Evolutionary conservation across 2,113 vertebrate species (phyloP).

Genomic region (Apteryx mantelli): DNA sequence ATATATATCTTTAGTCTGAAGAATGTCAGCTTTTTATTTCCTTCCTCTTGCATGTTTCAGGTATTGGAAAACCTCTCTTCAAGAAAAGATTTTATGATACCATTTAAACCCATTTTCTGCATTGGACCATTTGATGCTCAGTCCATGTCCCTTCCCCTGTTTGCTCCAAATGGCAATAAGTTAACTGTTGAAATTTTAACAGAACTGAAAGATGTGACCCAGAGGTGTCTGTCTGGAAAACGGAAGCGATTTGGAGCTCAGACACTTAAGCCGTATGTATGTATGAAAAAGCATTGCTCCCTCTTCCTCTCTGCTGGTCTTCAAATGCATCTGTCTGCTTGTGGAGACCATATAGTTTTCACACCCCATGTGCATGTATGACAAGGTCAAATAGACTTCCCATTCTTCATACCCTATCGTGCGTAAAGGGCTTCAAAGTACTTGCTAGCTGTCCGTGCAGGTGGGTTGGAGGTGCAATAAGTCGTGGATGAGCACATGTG

Average conservation of each 20-base stretch:
- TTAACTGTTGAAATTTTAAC: not conserved
- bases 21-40: not conserved
- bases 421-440: not conserved
- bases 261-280: not conserved
- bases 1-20: not conserved
- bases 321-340: not conserved
- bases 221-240: not conserved
- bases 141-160: not conserved
- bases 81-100: not conserved
- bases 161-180: not conserved
- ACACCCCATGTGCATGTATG: rapidly evolving
- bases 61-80: not conserved
- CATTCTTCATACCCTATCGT: not conserved
- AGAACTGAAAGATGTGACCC: not conserved
- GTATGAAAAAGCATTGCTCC: not conserved
- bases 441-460: not conserved
- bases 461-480: not conserved
- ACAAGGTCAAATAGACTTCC: not conserved
- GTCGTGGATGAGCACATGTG: rapidly evolving
- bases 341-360: not conserved
- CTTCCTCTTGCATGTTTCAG: not conserved
- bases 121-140: not conserved
- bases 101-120: not conserved
- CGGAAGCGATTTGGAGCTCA: not conserved
- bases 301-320: not conserved